These are phyloP conservation scores for Stomorhina lunata DNA, from an alignment of 2,888 invertebrate genomes.

Conservation along the genomic window DNA sequence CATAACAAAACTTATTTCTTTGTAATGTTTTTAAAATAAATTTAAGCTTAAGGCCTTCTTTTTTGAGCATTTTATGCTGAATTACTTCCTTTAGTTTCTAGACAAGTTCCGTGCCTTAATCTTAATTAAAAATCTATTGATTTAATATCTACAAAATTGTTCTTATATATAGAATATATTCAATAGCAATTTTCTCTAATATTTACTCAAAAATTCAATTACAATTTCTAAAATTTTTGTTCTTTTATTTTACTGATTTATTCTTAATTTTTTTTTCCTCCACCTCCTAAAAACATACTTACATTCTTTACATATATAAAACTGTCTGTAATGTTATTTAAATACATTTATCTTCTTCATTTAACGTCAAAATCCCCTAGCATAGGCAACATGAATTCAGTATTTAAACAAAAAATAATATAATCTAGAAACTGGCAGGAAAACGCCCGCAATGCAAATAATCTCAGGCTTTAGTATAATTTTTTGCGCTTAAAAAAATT, in stretches of 20 bases:
- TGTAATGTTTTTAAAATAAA: too few species aligned
- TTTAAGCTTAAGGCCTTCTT: neutral
- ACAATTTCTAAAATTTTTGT: constrained; percentile 7
- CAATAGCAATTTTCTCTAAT: neutral
- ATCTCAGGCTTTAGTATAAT: constrained; percentile 31
- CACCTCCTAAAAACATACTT: constrained; percentile 20
- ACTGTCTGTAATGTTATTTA: constrained; percentile 50
- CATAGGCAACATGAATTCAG: constrained; percentile 15
- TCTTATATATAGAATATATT: neutral
- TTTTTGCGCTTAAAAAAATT: neutral
- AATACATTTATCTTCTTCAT: constrained; percentile 63
- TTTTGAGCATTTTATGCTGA: neutral
- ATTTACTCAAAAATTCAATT: constrained; percentile 57
- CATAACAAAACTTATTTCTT: neutral
- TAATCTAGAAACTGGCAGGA: constrained; percentile 4
- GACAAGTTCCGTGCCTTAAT: neutral
- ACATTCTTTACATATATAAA: constrained; percentile 22
- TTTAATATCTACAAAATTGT: constrained; percentile 11
- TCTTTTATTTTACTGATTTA: neutral
- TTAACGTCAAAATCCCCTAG: constrained; percentile 49
- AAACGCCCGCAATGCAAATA: constrained; percentile 51
- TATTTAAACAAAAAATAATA: neutral
- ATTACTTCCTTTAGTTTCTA: neutral
- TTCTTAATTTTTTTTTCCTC: neutral
- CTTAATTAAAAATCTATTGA: constrained; percentile 62